Evolutionary conservation across 2,797 vertebrate species (phyloP).

Genomic region (Catostomus latipinnis): DNA sequence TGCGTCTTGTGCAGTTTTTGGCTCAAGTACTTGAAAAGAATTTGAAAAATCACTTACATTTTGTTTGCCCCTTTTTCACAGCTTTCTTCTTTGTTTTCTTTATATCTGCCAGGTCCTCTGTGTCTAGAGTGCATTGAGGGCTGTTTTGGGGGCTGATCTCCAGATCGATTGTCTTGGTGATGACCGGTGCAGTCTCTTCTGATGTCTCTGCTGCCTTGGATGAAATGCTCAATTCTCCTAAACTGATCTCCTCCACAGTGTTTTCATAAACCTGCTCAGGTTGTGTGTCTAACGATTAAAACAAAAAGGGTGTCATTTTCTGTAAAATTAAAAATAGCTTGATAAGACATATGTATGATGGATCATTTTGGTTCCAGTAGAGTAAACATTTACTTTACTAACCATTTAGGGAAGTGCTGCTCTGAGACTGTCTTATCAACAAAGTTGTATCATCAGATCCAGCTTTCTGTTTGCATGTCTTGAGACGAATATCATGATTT

Average conservation of each 20-base stretch:
- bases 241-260: slow-evolving; percentile 77
- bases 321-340: background rate
- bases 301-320: slow-evolving; percentile 18
- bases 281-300: slow-evolving; percentile 64
- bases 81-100: slow-evolving; percentile 69
- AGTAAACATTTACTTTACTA: slow-evolving; percentile 34
- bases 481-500: slow-evolving; percentile 78
- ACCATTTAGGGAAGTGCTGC: slow-evolving; percentile 78
- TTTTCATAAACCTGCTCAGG: slow-evolving; percentile 77
- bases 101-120: slow-evolving; percentile 48
- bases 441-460: slow-evolving; percentile 74
- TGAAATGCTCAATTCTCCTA: slow-evolving; percentile 68
- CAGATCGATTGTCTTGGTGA: slow-evolving; percentile 67
- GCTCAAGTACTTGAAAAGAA: slow-evolving; percentile 34
- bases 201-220: slow-evolving; percentile 25
- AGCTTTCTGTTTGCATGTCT: slow-evolving; percentile 73
- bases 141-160: slow-evolving; percentile 63
- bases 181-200: slow-evolving; percentile 56
- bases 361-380: background rate
- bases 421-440: slow-evolving; percentile 77
- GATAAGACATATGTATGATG: background rate
- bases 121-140: slow-evolving; percentile 46
- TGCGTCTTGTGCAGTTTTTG: slow-evolving; percentile 50
- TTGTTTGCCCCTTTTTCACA: slow-evolving; percentile 67
- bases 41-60: slow-evolving; percentile 63